These are phyloP conservation scores for Syritta pipiens DNA, from an alignment of 2,888 invertebrate genomes.

Conservation along the genomic window DNA sequence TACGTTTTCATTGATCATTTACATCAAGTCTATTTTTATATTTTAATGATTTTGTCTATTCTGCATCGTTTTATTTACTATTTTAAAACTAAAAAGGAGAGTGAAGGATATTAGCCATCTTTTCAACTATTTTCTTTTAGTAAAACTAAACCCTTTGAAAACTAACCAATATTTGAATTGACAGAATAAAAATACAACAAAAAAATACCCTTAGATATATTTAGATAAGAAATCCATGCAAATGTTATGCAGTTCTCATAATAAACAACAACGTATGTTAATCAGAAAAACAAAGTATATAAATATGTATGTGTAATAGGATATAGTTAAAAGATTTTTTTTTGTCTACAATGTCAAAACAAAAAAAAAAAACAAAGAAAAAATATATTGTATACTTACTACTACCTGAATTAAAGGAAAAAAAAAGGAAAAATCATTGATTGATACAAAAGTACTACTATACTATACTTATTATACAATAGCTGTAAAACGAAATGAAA, in stretches of 20 bases:
- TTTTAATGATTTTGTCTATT: no score
- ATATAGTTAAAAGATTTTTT: constrained; percentile 9
- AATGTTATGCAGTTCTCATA: constrained; percentile 27
- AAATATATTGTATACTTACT: no score
- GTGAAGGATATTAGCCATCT: no score
- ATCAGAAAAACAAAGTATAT: not conserved
- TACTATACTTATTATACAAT: not conserved
- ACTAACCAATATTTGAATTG: no score
- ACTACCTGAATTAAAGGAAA: no score
- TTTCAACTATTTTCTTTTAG: not conserved
- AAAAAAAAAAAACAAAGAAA: no score
- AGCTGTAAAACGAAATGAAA: constrained; percentile 19
- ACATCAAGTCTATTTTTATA: no score
- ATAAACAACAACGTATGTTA: constrained; percentile 20
- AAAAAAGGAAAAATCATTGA: constrained; percentile 14
- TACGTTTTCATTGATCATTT: no score
- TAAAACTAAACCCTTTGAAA: constrained; percentile 19
- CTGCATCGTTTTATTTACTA: no score
- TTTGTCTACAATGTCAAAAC: no score
- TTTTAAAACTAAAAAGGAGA: no score
- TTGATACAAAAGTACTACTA: constrained; percentile 11
- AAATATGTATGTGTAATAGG: constrained; percentile 12
- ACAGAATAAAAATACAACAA: not conserved
- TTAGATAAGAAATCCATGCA: constrained; percentile 21
- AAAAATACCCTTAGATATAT: constrained; percentile 6